A percentile compares a stretch with the other conserved stretches of the same genome.
These are phyloP conservation scores for Pteropus rufus DNA, from an alignment of 2,797 vertebrate genomes.

Conservation along the genomic window DNA sequence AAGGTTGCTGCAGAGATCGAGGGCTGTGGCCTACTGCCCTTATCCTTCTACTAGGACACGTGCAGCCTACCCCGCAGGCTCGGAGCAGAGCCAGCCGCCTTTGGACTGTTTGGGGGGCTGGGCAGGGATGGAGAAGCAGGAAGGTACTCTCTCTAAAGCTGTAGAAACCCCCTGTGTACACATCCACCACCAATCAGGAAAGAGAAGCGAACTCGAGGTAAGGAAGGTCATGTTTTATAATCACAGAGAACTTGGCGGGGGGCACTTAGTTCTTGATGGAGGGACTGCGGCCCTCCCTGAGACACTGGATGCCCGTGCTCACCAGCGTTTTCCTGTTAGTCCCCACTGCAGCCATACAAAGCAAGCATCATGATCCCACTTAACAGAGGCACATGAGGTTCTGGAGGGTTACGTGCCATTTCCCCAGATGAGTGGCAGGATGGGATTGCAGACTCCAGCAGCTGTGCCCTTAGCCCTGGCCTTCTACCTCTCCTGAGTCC, in stretches of 20 bases:
- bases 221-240: not conserved
- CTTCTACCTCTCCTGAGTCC: not conserved
- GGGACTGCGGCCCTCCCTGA: no score
- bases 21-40: not conserved
- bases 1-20: not conserved
- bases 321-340: not conserved
- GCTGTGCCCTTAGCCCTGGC: rapidly evolving
- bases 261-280: not conserved
- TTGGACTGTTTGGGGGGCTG: not conserved
- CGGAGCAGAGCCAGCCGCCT: not conserved
- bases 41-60: rapidly evolving
- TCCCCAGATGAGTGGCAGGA: not conserved
- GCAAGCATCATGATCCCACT: not conserved
- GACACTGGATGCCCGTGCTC: rapidly evolving
- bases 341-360: rapidly evolving
- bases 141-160: not conserved
- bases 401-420: not conserved
- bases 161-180: not conserved
- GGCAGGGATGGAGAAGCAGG: not conserved
- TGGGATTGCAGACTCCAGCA: not conserved
- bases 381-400: not conserved
- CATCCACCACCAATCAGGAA: not conserved
- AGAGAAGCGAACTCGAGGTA: not conserved
- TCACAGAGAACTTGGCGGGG: not conserved
- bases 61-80: rapidly evolving